These are phyloP conservation scores for Leptobrachium ailaonicum DNA, from an alignment of 2,113 vertebrate species.

Conservation along the genomic window DNA sequence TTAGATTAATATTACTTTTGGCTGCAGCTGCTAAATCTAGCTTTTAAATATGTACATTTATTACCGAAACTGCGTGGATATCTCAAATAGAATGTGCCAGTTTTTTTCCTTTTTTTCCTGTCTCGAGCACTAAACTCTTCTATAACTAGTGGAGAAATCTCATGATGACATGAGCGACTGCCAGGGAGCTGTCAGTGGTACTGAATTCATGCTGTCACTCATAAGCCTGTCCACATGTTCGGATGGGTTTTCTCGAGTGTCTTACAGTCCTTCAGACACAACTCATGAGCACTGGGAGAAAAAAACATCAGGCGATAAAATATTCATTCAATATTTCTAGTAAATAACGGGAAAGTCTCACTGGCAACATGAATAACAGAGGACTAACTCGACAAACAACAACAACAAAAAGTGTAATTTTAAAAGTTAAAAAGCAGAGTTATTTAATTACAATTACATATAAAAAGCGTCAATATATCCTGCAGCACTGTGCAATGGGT, in stretches of 20 bases:
- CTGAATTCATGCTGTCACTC: slow-evolving; percentile 9
- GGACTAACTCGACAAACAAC: too few species aligned
- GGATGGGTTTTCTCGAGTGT: neutral
- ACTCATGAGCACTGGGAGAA: neutral
- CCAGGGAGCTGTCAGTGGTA: slow-evolving; percentile 26
- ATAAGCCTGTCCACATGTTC: slow-evolving; percentile 2
- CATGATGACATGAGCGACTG: slow-evolving; percentile 5
- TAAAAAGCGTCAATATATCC: too few species aligned
- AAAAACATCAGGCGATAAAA: neutral
- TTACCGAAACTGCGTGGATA: neutral
- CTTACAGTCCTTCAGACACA: neutral
- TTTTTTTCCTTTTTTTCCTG: neutral
- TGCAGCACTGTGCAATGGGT: too few species aligned
- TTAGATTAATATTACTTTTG: neutral
- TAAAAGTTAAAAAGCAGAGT: too few species aligned
- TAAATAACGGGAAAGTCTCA: neutral
- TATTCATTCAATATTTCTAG: neutral
- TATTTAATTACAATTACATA: too few species aligned
- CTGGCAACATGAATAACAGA: neutral
- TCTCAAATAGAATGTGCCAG: slow-evolving; percentile 10
- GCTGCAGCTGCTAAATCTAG: neutral
- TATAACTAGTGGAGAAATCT: neutral
- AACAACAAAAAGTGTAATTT: neutral
- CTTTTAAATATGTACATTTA: slow-evolving; percentile 1
- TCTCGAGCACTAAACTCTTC: neutral